Percentiles rank a stretch among this genome's conserved stretches.
phyloP scores from a whole-genome alignment of 2,888 invertebrate species.

The Himalopsyche tibetana region DNA sequence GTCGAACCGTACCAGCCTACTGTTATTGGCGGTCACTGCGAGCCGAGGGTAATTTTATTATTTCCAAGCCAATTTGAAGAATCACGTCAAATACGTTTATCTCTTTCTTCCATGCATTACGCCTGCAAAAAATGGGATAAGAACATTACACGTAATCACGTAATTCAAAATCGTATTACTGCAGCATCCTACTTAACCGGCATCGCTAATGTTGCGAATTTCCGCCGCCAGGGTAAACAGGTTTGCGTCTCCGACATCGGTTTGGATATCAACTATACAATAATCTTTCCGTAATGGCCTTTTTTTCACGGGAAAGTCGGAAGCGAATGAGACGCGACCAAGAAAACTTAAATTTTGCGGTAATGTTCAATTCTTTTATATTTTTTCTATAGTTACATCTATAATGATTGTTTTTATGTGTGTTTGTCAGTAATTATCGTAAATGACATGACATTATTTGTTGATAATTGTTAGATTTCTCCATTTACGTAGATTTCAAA shows the following conservation, averaged over 20 bases:
- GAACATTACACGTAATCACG: slow-evolving; percentile 40
- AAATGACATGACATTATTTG: too few species aligned
- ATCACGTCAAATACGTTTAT: neutral
- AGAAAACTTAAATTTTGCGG: neutral
- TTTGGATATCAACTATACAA: neutral
- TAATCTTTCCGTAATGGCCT: neutral
- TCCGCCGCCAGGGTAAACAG: slow-evolving; percentile 7
- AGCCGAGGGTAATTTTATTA: slow-evolving; percentile 32
- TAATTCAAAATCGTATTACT: slow-evolving; percentile 1
- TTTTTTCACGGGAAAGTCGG: slow-evolving; percentile 8
- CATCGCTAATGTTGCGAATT: neutral
- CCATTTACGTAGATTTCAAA: too few species aligned
- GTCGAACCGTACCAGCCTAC: slow-evolving; percentile 36
- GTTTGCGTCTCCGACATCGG: neutral
- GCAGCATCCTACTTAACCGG: slow-evolving; percentile 22
- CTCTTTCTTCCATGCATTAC: slow-evolving; percentile 32
- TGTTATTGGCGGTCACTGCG: slow-evolving; percentile 36
- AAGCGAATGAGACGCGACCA: neutral
- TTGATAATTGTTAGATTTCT: too few species aligned
- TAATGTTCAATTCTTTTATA: neutral
- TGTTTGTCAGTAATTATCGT: too few species aligned
- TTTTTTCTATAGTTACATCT: too few species aligned
- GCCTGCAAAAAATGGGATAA: slow-evolving; percentile 6
- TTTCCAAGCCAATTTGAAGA: slow-evolving; percentile 1
- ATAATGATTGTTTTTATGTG: too few species aligned